Evolutionary conservation across 2,113 vertebrate genomes (phyloP), one percentile per base, ranked within the genome.

Genomic region (Polypterus bichir): DNA sequence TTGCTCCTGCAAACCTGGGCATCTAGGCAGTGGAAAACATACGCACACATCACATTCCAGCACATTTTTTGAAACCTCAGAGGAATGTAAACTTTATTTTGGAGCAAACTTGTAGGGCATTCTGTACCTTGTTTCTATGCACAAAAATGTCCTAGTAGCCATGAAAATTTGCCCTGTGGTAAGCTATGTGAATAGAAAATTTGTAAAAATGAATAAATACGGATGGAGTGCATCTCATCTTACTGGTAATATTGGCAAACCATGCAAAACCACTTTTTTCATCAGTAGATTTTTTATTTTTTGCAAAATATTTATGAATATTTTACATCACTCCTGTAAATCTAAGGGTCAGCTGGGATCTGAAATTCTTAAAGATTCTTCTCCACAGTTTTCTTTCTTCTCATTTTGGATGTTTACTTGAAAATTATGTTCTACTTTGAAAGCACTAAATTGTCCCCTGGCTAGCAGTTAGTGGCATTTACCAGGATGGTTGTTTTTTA

Each of bases 21-120:
- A 48, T 49, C 46, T 48, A 44, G 10, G 46, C 49, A 62, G 56
- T 47, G 55, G 59, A 60, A 59, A 48, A 52, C 27, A 62, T 65
- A 65, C 27, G 27, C 59, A 64, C 59, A 61, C 60, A 60, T 62
- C 51, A 52, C 53, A 59, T 64, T 63, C 62, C 59, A 49, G 61
- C 62, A 65, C 48, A 68, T 71, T 57, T 63, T 63, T 57, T 27
- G 44, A 66, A 65, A 56, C 57, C 57, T 66, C 65, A 44, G 8
- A 46, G 53, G 67, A 73, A 69, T 70, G 73, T 64, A 64, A 75
- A 74, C 79, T 79, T 79, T 78, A 76, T 66, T 79, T 80, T 81
- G 77, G 78, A 78, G 63, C 68, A 59, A 65, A 63, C 58, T 65
- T 67, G 10, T 3, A 4, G 59, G 65, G 65, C 70, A 64, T 67